Evolutionary conservation across 2,113 vertebrate genomes (phyloP).

Genomic region (Gymnobelideus leadbeateri): DNA sequence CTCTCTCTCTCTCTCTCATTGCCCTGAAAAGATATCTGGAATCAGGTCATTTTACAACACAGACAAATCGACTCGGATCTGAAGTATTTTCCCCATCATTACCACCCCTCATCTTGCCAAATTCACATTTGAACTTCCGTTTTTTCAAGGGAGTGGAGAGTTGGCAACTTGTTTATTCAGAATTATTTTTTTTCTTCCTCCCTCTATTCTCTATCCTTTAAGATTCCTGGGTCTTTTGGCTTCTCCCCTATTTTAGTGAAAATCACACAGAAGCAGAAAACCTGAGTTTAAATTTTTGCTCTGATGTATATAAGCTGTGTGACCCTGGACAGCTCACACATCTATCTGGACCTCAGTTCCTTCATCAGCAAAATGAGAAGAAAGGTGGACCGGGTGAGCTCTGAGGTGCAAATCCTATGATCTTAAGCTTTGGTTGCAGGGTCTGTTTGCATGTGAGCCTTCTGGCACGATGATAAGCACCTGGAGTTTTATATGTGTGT

Average conservation of each 20-base stretch:
- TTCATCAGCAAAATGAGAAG: not conserved
- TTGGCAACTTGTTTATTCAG: constrained; percentile 22
- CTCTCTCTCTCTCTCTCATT: too few relatives aligned
- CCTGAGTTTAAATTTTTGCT: not conserved
- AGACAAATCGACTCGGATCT: not conserved
- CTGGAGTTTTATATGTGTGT: constrained; percentile 21
- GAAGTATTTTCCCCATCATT: not conserved
- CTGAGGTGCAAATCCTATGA: not conserved
- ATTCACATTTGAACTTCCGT: not conserved
- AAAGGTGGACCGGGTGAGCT: not conserved
- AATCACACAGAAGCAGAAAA: not conserved
- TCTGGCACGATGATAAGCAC: constrained; percentile 58
- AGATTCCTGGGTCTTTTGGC: constrained; percentile 6
- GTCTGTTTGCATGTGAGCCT: constrained; percentile 14
- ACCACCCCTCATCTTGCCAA: rapidly evolving
- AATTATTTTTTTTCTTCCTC: constrained; percentile 22
- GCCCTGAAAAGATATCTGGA: not conserved
- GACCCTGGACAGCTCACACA: not conserved
- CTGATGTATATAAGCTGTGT: not conserved
- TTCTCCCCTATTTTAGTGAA: not conserved
- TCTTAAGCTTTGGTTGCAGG: not conserved
- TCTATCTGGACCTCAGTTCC: not conserved
- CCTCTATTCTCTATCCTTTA: not conserved
- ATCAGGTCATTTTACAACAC: not conserved
- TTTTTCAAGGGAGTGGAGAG: constrained; percentile 8